Base-by-base conservation (phyloP, 1,140 invertebrate genomes). In the Bombus soroeensis region DNA sequence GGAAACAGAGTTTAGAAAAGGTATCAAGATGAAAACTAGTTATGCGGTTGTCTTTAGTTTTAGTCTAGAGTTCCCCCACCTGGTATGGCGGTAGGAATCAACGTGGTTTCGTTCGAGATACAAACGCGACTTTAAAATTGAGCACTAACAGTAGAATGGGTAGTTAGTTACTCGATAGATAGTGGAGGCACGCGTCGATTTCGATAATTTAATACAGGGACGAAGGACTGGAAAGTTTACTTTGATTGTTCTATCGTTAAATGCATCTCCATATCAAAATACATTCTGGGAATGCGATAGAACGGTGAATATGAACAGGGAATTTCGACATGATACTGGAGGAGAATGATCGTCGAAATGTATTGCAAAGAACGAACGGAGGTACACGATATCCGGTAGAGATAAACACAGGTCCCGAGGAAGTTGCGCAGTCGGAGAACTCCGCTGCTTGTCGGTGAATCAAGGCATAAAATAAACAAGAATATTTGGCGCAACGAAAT, bases 401-500 rank as follows among this genome's bases (percentile, higher is more conserved):
- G 57, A 53, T 68, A 74, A 64, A 64, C 37, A 47, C 57, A 73
- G 53, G 83, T 53, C 62, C 41, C 68, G 78, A 41, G 37, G 84
- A 75, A 85, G 62, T 75, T 74, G 77, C 41, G 57, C n/a, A 32
- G 59, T 43, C 72, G 25, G 34, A 28, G 39, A 28, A 22, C 25
- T 43, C 37, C 32, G 59, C 12, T 28, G 12, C 34, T 68, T 28
- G 78, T 72, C 41, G 37, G 84, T 41, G 83, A 74, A 75, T 66
- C 78, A 70, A 37, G 70, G 43, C 79, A 81, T 75, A 81, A 81
- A 81, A 79, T 85, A 85, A 81, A 85, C 84, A 85, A 75, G 59
- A 57, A 74, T 74, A 39, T 71, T 68, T 43, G 59, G 79, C n/a
- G 66, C n/a, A 81, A 74, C 39, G 79, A 81, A 85, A 85, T 85